These are phyloP conservation scores for Clunio marinus DNA, from an alignment of 2,888 invertebrate species.

Conservation along the genomic window DNA sequence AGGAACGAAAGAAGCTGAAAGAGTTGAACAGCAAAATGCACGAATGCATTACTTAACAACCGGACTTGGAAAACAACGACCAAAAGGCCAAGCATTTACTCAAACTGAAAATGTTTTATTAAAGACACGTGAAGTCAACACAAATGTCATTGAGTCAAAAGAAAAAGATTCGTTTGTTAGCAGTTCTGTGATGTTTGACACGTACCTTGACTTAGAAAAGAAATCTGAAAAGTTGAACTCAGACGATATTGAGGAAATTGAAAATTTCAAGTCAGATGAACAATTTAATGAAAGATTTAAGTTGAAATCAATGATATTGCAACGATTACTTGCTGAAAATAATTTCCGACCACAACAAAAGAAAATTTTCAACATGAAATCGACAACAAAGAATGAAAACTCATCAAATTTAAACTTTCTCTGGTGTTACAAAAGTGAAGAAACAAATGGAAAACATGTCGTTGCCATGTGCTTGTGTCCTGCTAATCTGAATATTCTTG, in stretches of 20 bases:
- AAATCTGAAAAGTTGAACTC: constrained; percentile 52
- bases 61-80: constrained; percentile 64
- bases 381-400: constrained; percentile 59
- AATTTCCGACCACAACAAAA: constrained; percentile 64
- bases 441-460: constrained; percentile 57
- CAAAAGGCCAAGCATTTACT: constrained; percentile 62
- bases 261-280: constrained; percentile 41
- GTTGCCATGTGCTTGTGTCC: constrained; percentile 64
- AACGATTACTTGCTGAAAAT: constrained; percentile 68
- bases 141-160: constrained; percentile 54
- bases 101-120: constrained; percentile 61
- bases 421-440: constrained; percentile 61
- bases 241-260: constrained; percentile 43
- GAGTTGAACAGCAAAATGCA: constrained; percentile 60
- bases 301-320: constrained; percentile 62
- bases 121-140: constrained; percentile 63
- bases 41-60: constrained; percentile 63
- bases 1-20: constrained; percentile 57
- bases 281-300: constrained; percentile 54
- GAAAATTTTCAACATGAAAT: constrained; percentile 62
- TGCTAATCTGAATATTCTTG: constrained; percentile 65
- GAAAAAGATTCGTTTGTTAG: constrained; percentile 65
- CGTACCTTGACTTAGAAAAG: constrained; percentile 53
- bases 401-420: constrained; percentile 60
- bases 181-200: constrained; percentile 74